Evolutionary conservation across 2,113 vertebrate genomes (phyloP).

Genomic region (Notarius lentiginosus): DNA sequence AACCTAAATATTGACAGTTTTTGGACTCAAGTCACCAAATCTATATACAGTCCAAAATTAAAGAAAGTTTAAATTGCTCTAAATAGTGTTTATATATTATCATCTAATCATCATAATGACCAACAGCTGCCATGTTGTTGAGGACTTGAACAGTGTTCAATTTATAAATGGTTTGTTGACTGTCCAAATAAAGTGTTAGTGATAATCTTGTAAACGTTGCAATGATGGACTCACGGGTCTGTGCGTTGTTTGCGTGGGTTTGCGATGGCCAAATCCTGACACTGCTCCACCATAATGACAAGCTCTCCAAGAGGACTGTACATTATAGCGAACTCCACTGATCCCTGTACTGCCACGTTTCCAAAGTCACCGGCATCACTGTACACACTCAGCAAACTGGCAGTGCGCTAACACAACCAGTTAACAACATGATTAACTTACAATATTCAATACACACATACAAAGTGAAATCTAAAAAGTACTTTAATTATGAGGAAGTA

Average conservation of each 20-base stretch:
- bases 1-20: neutral
- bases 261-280: slow-evolving; percentile 60
- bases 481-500: neutral
- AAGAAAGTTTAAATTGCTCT: neutral
- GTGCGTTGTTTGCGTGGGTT: slow-evolving; percentile 59
- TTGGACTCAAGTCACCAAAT: neutral
- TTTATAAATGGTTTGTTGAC: neutral
- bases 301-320: slow-evolving; percentile 59
- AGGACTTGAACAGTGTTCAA: neutral
- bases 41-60: neutral
- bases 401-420: slow-evolving; percentile 47
- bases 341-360: slow-evolving; percentile 55
- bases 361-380: slow-evolving; percentile 64
- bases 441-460: neutral
- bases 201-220: neutral
- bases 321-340: slow-evolving; percentile 59
- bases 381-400: slow-evolving; percentile 63
- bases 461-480: neutral
- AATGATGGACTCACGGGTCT: slow-evolving; percentile 55
- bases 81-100: neutral
- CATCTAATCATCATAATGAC: neutral
- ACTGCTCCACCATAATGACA: slow-evolving; percentile 59
- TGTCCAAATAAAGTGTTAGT: neutral
- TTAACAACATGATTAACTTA: neutral
- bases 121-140: neutral